Conservation (phyloP, 2,888 invertebrate genomes). For the Coenonympha arcania region DNA sequence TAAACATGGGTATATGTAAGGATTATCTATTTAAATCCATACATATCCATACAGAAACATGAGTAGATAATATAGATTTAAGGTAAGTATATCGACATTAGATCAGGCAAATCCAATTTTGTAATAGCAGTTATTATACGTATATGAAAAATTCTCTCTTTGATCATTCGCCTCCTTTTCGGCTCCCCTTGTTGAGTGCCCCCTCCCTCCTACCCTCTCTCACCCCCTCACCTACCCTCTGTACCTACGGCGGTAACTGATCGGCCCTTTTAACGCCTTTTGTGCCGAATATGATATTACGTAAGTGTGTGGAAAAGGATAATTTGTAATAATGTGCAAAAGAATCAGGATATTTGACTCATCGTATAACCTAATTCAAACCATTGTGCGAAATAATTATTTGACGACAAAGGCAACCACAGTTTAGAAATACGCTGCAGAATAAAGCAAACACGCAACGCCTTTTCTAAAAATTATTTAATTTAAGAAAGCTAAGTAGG, state of each 20-base stretch:
- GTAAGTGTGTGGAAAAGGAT: not conserved
- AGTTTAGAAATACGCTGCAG: too few species aligned
- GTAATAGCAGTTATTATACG: conserved; percentile 43
- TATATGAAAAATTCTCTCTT: conserved; percentile 36
- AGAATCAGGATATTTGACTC: too few species aligned
- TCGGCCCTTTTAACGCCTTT: conserved; percentile 24
- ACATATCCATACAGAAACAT: not conserved
- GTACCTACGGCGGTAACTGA: conserved; percentile 20
- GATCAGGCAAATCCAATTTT: conserved; percentile 49
- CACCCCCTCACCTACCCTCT: not conserved
- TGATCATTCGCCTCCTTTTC: conserved; percentile 33
- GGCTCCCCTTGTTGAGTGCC: conserved; percentile 5
- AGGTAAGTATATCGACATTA: too few species aligned
- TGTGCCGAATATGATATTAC: conserved; percentile 1
- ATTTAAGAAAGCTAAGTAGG: too few species aligned
- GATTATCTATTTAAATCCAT: too few species aligned
- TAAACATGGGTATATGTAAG: too few species aligned
- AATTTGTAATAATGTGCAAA: too few species aligned
- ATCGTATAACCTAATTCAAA: too few species aligned
- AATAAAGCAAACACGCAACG: too few species aligned
- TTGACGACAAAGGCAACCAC: too few species aligned
- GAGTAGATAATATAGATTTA: conserved; percentile 8
- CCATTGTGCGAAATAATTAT: too few species aligned
- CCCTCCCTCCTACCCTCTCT: not conserved
- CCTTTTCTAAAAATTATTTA: too few species aligned